A percentile compares a stretch with the other conserved stretches of the same genome.
Evolutionary conservation across 2,797 vertebrate species (phyloP).

Genomic region (Podarcis siculus): DNA sequence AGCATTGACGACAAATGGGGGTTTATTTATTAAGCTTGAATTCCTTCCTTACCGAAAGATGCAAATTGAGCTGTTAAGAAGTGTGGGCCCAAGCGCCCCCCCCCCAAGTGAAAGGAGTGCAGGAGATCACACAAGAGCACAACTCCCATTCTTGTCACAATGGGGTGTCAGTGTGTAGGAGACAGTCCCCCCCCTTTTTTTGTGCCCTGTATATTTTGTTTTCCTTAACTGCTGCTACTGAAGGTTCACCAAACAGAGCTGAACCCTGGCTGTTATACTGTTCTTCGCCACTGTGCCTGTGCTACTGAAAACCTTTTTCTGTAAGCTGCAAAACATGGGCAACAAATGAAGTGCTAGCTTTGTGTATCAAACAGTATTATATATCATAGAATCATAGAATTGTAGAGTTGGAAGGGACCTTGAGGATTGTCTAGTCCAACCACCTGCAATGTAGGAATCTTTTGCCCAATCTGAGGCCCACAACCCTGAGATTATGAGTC

Average conservation of each 20-base stretch:
- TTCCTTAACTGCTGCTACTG: conserved; percentile 77
- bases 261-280: conserved; percentile 85
- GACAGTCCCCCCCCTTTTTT: not conserved
- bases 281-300: conserved; percentile 96
- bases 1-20: conserved; percentile 43
- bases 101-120: not conserved
- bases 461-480: no score
- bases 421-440: no score
- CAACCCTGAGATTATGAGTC: no score
- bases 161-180: not conserved
- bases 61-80: conserved; percentile 65
- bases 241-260: conserved; percentile 79
- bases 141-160: not conserved
- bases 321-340: conserved; percentile 83
- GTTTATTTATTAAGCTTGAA: conserved; percentile 65
- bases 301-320: conserved; percentile 78
- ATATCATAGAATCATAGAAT: no score
- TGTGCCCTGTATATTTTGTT: conserved; percentile 3
- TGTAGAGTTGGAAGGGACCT: no score
- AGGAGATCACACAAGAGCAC: not conserved
- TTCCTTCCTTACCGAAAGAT: conserved; percentile 70
- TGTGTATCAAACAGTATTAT: conserved; percentile 6
- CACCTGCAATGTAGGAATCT: no score
- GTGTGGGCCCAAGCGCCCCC: not conserved
- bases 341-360: conserved; percentile 77